These are phyloP conservation scores for Callospermophilus lateralis DNA, from an alignment of 2,113 vertebrate species.

Conservation along the genomic window DNA sequence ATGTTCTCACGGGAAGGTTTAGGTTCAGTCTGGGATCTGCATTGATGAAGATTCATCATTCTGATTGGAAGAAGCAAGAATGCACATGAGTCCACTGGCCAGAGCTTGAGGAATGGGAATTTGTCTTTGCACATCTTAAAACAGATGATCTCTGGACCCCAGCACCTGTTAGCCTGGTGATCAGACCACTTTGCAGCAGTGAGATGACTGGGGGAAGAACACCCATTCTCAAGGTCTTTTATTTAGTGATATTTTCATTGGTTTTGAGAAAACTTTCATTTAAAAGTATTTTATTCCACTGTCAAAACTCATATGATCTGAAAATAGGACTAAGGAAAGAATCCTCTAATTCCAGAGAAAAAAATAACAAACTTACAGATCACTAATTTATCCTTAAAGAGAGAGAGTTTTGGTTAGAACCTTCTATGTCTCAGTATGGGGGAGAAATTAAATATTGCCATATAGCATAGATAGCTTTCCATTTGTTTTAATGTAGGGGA, in stretches of 20 bases:
- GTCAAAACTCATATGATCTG: background rate
- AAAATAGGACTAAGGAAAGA: conserved; percentile 31
- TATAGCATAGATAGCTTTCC: background rate
- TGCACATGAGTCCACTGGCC: background rate
- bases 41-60: background rate
- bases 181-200: background rate
- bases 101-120: background rate
- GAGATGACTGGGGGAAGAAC: too few relatives aligned
- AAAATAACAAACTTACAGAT: background rate
- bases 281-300: conserved; percentile 14
- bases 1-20: background rate
- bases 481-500: background rate
- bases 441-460: background rate
- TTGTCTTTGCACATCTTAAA: background rate
- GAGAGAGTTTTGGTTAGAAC: background rate
- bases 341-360: background rate
- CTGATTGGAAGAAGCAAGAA: conserved; percentile 60
- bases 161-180: background rate
- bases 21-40: background rate
- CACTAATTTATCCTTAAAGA: background rate
- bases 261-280: conserved; percentile 1
- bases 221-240: background rate
- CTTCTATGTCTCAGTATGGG: background rate
- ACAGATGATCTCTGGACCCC: background rate
- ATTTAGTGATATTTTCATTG: background rate